Percentiles rank a stretch among this genome's conserved stretches.
Conservation (phyloP, 1,140 invertebrate genomes). For the Zaprionus ghesquierei region DNA sequence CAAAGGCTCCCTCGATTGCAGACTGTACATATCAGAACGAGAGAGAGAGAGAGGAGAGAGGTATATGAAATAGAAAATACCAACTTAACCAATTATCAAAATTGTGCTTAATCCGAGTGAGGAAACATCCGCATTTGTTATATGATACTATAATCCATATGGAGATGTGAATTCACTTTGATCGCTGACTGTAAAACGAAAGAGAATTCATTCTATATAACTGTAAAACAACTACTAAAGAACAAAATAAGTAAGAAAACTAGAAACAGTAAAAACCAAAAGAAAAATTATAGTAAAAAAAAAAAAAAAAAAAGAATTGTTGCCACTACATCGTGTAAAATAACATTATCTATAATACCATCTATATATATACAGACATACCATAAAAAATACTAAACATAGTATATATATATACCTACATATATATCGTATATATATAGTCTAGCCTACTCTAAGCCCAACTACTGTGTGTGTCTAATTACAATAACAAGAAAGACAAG, state of each 20-base stretch:
- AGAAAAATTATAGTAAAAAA: background rate
- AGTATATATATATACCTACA: conserved; percentile 13
- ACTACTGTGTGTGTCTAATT: conserved; percentile 1
- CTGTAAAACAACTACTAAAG: background rate
- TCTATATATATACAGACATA: conserved; percentile 27
- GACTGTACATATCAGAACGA: conserved; percentile 63
- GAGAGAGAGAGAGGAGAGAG: background rate
- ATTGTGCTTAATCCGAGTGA: conserved; percentile 7
- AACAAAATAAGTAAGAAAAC: background rate
- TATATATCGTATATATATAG: background rate
- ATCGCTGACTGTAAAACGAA: background rate
- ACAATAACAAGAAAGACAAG: background rate
- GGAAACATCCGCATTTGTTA: background rate
- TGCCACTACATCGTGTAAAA: conserved; percentile 47
- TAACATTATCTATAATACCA: conserved; percentile 47
- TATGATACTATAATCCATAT: background rate
- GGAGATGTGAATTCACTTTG: background rate
- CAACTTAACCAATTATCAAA: conserved; percentile 6
- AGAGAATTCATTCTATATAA: background rate
- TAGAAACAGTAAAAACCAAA: background rate
- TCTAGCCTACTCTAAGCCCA: background rate
- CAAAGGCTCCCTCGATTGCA: conserved; percentile 21
- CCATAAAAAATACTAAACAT: background rate
- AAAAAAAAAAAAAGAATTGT: conserved; percentile 35
- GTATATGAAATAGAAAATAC: background rate